phyloP scores from a whole-genome alignment of 2,113 vertebrate genomes.

The Ammospiza nelsoni region DNA sequence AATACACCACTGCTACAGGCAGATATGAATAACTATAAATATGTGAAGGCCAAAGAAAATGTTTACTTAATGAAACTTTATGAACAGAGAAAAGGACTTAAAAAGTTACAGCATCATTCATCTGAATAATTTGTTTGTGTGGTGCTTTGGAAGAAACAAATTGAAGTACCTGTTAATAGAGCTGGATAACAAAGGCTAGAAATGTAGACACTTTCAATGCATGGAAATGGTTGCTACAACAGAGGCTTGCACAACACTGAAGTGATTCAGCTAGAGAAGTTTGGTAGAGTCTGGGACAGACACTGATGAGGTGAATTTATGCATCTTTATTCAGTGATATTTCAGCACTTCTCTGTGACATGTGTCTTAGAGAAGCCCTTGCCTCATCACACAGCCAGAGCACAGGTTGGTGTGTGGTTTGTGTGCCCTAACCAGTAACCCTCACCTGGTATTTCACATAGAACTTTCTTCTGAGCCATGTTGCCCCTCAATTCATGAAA shows the following conservation, averaged over 20 bases:
- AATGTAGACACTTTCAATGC: neutral
- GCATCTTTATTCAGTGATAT: neutral
- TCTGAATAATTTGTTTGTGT: neutral
- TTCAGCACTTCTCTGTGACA: neutral
- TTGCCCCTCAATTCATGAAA: rapidly evolving
- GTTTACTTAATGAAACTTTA: neutral
- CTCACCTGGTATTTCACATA: neutral
- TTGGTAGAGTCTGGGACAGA: neutral
- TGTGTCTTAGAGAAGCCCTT: neutral
- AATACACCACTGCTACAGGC: neutral
- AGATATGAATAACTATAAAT: neutral
- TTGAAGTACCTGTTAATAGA: neutral
- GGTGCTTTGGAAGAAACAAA: neutral
- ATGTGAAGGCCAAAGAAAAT: neutral
- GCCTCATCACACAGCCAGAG: neutral
- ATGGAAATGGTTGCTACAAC: neutral
- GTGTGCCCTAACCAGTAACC: rapidly evolving
- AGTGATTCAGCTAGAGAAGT: neutral
- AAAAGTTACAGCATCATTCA: neutral
- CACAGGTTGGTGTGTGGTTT: neutral
- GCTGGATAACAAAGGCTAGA: neutral
- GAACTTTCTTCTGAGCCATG: neutral
- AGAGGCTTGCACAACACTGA: neutral
- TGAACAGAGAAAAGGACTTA: neutral
- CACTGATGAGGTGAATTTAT: neutral